Conservation (phyloP, 2,797 vertebrate species). For the Syngnathus acus region DNA sequence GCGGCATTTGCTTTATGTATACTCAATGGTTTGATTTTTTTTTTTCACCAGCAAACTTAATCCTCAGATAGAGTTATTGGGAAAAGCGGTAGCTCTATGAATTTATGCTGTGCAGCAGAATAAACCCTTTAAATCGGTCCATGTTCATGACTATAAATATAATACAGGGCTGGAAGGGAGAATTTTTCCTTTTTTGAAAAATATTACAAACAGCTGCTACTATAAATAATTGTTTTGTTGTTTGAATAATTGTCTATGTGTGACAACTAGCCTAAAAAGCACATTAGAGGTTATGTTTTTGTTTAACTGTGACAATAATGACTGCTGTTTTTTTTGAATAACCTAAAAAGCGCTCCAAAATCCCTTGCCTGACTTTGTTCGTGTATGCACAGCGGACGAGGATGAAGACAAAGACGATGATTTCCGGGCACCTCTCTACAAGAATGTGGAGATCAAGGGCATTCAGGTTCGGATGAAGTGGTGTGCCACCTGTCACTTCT, state of each 20-base stretch:
- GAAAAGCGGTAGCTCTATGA: neutral
- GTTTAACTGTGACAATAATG: neutral
- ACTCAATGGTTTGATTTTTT: neutral
- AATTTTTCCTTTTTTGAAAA: neutral
- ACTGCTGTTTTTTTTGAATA: neutral
- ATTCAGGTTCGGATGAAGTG: conserved; percentile 99
- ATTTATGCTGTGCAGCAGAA: neutral
- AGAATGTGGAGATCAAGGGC: conserved; percentile 98
- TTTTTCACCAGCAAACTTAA: neutral
- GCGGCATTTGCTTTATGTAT: neutral
- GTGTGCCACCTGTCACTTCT: conserved; percentile 98
- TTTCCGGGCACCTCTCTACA: conserved; percentile 95
- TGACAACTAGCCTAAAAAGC: neutral
- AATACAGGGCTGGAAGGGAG: neutral
- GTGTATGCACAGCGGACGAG: conserved; percentile 76
- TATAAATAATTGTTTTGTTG: neutral
- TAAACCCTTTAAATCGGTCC: neutral
- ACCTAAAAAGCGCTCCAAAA: neutral
- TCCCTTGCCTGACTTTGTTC: neutral
- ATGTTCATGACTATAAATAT: neutral
- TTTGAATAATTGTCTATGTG: neutral
- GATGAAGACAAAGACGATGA: conserved; percentile 98
- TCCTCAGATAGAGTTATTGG: neutral
- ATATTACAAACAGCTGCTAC: neutral
- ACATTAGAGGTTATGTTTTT: neutral